These are phyloP conservation scores for Nasonia giraulti DNA, from an alignment of 1,140 invertebrate genomes.

Conservation along the genomic window DNA sequence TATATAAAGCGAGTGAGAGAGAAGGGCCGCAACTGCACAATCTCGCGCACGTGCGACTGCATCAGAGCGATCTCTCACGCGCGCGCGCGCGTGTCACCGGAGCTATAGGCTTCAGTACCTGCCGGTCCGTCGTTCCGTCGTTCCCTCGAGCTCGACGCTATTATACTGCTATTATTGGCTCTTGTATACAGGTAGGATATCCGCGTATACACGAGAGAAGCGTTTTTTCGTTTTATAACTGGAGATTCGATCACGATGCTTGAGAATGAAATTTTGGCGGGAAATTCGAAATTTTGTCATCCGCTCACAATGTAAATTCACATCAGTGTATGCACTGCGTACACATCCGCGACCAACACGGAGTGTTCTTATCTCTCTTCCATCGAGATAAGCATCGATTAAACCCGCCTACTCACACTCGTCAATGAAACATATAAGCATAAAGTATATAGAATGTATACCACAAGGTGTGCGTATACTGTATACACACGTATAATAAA, in stretches of 20 bases:
- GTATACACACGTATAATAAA: too few species aligned
- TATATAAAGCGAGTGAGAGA: background rate
- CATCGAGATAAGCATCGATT: too few species aligned
- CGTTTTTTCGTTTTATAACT: background rate
- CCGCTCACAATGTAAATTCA: too few species aligned
- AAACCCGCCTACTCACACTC: too few species aligned
- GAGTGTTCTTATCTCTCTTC: too few species aligned
- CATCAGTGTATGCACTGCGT: too few species aligned
- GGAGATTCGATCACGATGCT: slow-evolving; percentile 17
- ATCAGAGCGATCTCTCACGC: background rate
- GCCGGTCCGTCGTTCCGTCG: background rate
- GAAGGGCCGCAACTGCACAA: background rate
- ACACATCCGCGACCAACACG: too few species aligned
- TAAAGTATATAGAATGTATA: too few species aligned
- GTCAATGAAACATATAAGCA: too few species aligned
- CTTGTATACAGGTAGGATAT: slow-evolving; percentile 3
- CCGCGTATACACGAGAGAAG: background rate
- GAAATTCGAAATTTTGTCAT: background rate
- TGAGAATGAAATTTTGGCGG: background rate
- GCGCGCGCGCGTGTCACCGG: slow-evolving; percentile 7
- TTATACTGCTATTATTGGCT: slow-evolving; percentile 24
- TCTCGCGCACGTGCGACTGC: slow-evolving; percentile 1
- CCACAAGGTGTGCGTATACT: too few species aligned
- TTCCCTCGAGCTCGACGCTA: background rate
- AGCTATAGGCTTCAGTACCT: background rate